Conservation (phyloP, 2,888 invertebrate species). For the Drosophila meridionalis region DNA sequence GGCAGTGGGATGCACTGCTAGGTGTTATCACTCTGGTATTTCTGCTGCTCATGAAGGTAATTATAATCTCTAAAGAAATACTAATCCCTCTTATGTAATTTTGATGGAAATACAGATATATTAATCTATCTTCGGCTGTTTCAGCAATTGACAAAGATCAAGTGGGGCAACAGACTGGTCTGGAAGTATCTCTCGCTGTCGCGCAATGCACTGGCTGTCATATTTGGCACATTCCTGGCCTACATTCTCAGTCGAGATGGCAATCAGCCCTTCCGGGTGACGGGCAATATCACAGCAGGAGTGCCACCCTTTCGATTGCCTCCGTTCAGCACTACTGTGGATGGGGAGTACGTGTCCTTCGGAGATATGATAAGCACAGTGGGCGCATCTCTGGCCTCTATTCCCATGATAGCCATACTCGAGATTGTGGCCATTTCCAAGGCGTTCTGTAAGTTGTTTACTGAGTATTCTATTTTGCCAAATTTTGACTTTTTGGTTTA, state of each 20-base stretch:
- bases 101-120: too few species aligned
- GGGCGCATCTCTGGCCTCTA: conserved; percentile 88
- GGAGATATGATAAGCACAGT: conserved; percentile 88
- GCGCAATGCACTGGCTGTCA: conserved; percentile 92
- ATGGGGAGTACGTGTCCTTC: conserved; percentile 87
- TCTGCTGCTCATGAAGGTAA: conserved; percentile 88
- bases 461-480: too few species aligned
- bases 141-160: conserved; percentile 86
- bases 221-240: conserved; percentile 89
- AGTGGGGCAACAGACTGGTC: conserved; percentile 69
- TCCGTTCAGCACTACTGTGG: conserved; percentile 88
- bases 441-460: conserved; percentile 88
- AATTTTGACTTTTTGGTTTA: not conserved
- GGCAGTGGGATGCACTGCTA: conserved; percentile 89
- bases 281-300: conserved; percentile 90
- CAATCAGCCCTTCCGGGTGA: conserved; percentile 88
- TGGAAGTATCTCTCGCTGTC: conserved; percentile 87
- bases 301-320: conserved; percentile 89
- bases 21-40: conserved; percentile 88
- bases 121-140: conserved; percentile 32
- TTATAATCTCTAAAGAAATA: not conserved
- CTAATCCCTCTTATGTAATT: not conserved
- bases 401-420: conserved; percentile 90
- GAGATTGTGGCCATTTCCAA: conserved; percentile 92
- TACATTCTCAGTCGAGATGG: conserved; percentile 86